Conservation (phyloP, 2,797 vertebrate species). For the Tapirus indicus region DNA sequence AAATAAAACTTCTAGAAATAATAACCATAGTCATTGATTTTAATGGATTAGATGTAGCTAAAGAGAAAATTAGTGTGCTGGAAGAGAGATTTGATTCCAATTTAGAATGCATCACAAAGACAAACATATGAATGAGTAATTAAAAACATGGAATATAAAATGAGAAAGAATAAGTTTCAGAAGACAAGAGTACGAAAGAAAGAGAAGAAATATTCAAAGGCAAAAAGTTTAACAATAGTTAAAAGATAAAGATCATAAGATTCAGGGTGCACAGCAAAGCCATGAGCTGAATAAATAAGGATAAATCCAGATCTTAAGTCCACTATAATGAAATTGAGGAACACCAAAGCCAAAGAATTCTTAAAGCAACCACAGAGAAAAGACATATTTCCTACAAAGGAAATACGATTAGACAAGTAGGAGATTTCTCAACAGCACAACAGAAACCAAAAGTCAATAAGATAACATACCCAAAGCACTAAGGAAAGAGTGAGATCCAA, state of each 20-base stretch:
- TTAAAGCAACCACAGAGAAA: not conserved
- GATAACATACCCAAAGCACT: not conserved
- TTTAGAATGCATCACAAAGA: slow-evolving; percentile 22
- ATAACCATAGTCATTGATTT: slow-evolving; percentile 35
- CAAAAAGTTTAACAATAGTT: not conserved
- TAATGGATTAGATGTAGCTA: slow-evolving; percentile 37
- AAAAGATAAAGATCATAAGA: slow-evolving; percentile 33
- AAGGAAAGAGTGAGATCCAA: slow-evolving; percentile 24
- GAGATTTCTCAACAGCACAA: not conserved
- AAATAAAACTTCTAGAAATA: not conserved
- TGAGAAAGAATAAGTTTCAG: slow-evolving; percentile 32
- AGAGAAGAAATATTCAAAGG: slow-evolving; percentile 11
- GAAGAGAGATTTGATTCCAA: slow-evolving; percentile 38
- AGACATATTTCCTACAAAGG: not conserved
- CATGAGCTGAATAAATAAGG: slow-evolving; percentile 32
- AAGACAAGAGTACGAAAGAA: not conserved
- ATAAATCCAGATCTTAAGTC: not conserved
- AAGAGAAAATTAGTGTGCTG: slow-evolving; percentile 23
- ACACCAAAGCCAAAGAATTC: not conserved
- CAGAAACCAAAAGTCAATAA: not conserved
- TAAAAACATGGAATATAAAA: not conserved
- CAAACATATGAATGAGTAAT: not conserved
- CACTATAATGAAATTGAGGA: not conserved
- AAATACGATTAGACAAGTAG: not conserved
- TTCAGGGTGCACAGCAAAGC: not conserved